phyloP scores from a whole-genome alignment of 2,113 vertebrate genomes.

The Nothoprocta perdicaria region DNA sequence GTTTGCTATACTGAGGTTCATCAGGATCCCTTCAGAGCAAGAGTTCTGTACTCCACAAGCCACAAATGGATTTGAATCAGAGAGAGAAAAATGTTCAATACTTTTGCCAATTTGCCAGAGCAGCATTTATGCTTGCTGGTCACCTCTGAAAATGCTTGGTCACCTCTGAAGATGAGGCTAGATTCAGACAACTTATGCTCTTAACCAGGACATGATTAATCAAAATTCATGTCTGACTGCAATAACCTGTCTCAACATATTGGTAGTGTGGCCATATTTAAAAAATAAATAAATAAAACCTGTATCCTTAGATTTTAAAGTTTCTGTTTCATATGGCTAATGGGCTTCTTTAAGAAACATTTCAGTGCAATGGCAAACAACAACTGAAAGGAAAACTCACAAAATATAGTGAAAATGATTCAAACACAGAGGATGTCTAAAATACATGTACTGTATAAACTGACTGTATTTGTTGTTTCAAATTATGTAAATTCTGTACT shows the following conservation, averaged over 20 bases:
- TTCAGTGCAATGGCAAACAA: neutral
- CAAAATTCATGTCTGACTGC: neutral
- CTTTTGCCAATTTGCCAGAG: neutral
- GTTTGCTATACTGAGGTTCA: neutral
- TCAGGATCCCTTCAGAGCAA: neutral
- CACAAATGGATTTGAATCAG: neutral
- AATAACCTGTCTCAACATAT: neutral
- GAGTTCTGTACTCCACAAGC: neutral
- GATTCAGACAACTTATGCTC: neutral
- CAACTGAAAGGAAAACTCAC: neutral
- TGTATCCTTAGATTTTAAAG: neutral
- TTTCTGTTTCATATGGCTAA: slow-evolving; percentile 28
- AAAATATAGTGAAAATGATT: slow-evolving; percentile 2
- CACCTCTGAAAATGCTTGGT: neutral
- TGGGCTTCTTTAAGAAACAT: slow-evolving; percentile 4
- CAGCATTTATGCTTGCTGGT: neutral
- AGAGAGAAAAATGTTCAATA: neutral
- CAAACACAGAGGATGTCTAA: slow-evolving; percentile 22
- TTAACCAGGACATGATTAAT: neutral
- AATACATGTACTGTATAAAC: neutral
- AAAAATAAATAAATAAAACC: neutral
- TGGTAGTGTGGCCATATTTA: neutral
- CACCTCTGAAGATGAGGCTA: neutral
- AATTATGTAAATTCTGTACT: slow-evolving; percentile 44
- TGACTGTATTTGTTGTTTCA: slow-evolving; percentile 16